Conservation (phyloP, 2,797 vertebrate genomes). For the Pantherophis alleghaniensis region DNA sequence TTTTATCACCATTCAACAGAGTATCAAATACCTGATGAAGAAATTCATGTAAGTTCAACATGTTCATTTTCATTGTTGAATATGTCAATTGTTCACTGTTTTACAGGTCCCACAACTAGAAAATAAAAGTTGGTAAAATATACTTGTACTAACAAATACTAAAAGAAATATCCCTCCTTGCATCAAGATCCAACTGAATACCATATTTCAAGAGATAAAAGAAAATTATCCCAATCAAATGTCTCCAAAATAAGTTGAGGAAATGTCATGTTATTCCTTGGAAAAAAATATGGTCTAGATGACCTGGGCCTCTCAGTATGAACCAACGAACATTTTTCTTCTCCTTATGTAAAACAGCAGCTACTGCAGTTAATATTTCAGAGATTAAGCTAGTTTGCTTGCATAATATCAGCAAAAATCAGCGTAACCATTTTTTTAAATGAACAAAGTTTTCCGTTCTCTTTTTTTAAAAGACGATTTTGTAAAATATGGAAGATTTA, state of each 20-base stretch:
- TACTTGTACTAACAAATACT: background rate
- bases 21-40: constrained; percentile 76
- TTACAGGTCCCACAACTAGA: constrained; percentile 1
- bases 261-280: background rate
- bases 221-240: background rate
- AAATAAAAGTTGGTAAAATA: background rate
- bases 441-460: background rate
- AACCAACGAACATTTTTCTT: background rate
- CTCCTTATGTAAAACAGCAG: background rate
- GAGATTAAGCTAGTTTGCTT: background rate
- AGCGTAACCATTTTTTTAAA: background rate
- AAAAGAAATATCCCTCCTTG: background rate
- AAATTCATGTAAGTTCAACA: constrained; percentile 11
- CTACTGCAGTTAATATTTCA: background rate
- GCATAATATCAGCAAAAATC: background rate
- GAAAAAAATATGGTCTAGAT: background rate
- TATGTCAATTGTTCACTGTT: background rate
- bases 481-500: background rate
- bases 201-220: background rate
- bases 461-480: background rate
- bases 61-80: background rate
- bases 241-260: background rate
- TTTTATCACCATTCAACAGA: constrained; percentile 77
- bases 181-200: background rate
- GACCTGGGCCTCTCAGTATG: background rate